Base-by-base conservation (phyloP, 1,140 invertebrate species). In the Bombus confusus region DNA sequence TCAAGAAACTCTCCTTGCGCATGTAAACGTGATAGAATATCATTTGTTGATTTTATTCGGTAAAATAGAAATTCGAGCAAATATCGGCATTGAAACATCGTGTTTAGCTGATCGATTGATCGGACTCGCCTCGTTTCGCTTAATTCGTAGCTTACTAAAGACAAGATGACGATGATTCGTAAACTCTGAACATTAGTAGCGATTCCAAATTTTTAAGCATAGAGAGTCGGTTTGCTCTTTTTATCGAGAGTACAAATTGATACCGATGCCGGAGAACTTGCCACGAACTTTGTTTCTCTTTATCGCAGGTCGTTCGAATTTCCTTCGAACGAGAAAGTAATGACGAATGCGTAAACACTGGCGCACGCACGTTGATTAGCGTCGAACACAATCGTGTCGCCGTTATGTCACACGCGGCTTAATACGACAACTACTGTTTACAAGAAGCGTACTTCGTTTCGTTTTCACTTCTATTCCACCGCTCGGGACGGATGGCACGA, bases 381-480 rank as follows among this genome's bases (percentile, higher is more conserved):
- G 37, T 37, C 37, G 47, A 77, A 72, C 59, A 81, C 76, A 77
- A 78, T 87, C 73, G 62, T 75, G 72, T 80, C 57, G 77, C 47
- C 31, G 47, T 88, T 88, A 88, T 85, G 82, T 88, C 87, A 88
- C 77, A 85, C 77, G 43, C 73, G 73, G 64, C 66, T 47, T 85
- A 79, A 80, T 79, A 59, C 62, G 78, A 64, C 76, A 62, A 85
- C 37, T 73, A 25, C 73, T 82, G 57, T 85, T 88, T 87, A 73
- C 72, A 47, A 85, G 77, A 85, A 87, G 71, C 57, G 78, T 41
- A 66, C 81, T 80, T 85, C 77, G 64, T 39, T 77, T 77, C 64
- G 59, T 88, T 88, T 88, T 87, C 86, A 87, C 86, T 88, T 88
- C 80, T 85, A 87, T 87, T 85, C 82, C 76, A 31, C 52, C 25